Percentiles rank a stretch among this genome's conserved stretches.
Evolutionary conservation across 2,888 invertebrate species (phyloP).

Genomic region (Sesamia inferens): DNA sequence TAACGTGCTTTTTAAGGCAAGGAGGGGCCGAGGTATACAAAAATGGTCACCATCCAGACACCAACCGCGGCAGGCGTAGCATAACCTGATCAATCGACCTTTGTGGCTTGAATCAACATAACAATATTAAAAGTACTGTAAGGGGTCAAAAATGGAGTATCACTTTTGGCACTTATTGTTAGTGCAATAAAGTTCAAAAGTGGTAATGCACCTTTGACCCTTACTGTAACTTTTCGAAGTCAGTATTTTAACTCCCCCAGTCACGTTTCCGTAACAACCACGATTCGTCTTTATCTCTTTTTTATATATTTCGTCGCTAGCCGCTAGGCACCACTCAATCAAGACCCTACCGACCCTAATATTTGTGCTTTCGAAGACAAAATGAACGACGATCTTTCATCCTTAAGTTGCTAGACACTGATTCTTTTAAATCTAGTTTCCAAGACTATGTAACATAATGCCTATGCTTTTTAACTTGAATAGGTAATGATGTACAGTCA

Average conservation of each 20-base stretch:
- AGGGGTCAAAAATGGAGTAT: too few relatives aligned
- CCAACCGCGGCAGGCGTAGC: too few relatives aligned
- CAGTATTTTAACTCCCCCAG: conserved; percentile 23
- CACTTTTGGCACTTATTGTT: too few relatives aligned
- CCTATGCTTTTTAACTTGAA: neutral
- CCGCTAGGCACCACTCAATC: conserved; percentile 41
- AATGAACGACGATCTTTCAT: conserved; percentile 43
- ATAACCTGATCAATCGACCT: too few relatives aligned
- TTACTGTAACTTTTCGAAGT: neutral
- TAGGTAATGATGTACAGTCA: conserved; percentile 7
- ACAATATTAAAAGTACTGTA: too few relatives aligned
- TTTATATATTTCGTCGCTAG: conserved; percentile 38
- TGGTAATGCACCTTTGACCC: too few relatives aligned
- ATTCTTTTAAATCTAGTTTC: conserved; percentile 37
- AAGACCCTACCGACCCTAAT: conserved; percentile 31
- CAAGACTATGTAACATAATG: conserved; percentile 16
- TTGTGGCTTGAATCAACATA: too few relatives aligned
- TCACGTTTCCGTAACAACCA: conserved; percentile 48
- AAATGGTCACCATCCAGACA: too few relatives aligned
- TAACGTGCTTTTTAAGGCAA: too few relatives aligned
- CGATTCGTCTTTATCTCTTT: conserved; percentile 52
- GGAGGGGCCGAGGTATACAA: too few relatives aligned
- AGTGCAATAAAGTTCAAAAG: too few relatives aligned
- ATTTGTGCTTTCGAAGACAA: conserved; percentile 37
- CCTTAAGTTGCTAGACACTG: conserved; percentile 29